Evolutionary conservation across 2,888 invertebrate genomes (phyloP), one percentile per base, ranked within the genome.

Genomic region (Tetropium fuscum): DNA sequence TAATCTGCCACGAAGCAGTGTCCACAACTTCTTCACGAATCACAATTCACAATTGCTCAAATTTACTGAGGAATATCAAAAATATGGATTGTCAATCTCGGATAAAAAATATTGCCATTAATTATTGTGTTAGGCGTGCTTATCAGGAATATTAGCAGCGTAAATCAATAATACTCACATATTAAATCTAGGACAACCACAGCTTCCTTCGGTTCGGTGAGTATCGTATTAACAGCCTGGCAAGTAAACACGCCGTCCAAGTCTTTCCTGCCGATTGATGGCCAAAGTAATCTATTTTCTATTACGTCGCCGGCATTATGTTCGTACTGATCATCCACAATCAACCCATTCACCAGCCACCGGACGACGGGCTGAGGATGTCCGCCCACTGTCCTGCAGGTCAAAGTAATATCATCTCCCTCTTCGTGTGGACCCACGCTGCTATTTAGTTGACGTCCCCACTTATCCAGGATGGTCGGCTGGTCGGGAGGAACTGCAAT

Each of bases 311-410:
- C 93, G 5, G 91, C 90, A 80, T 91, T 92, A 82, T 92, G 91
- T 75, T 93, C 93, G 77, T 90, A 91, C 80, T 92, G 90, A 76
- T 92, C 92, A 80, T 93, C 93, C 36, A 91, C 90, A 49, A 90
- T 84, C 48, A 90, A 85, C 20, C 92, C 93, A 80, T 93, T 92
- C 47, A 94, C 89, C 56, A 93, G 85, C 94, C 94, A 94, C 32
- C 65, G 49, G 18, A 94, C 93, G 54, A 87, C 87, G 1, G 94
- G 94, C 79, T 92, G 90, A 1, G 94, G 94, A 49, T 88, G 86
- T 89, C 95, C 94, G 74, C 94, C 94, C 65, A 92, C 90, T 43
- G 94, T 94, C 68, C 94, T 87, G 82, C 95, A 95, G 58, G 92
- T 94, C 73, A 95, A 87, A 54, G 90, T 87, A 66, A 95, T 89